Base-by-base conservation (phyloP, 2,113 vertebrate species). In the Scatophagus argus region DNA sequence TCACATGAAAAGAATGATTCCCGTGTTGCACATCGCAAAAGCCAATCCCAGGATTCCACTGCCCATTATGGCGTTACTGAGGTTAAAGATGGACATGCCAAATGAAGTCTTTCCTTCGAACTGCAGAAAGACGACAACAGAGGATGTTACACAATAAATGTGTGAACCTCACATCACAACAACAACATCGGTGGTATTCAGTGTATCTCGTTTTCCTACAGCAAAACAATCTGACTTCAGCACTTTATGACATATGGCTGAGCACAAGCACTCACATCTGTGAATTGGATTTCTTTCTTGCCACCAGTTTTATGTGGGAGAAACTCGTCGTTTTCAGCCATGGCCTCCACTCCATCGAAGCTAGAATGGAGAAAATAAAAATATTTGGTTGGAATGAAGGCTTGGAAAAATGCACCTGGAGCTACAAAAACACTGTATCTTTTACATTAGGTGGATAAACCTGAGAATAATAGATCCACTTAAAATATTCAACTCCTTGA, bases 61-160 rank as follows among this genome's bases (percentile, higher is more conserved):
- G 70, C 96, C 96, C 95, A 96, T 96, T 67, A 96, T 97, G 90
- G 96, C 95, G 0, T 96, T 97, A 83, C 96, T 96, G 80, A 97
- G 95, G 89, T 96, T 97, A 80, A 96, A 97, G 77, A 96, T 88
- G 11, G 95, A 97, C 95, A 97, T 96, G 32, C 95, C 95, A 23
- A 96, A 96, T 0, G 95, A 96, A 10, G 95, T 96, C 92, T 96
- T 97, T 60, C 96, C 96, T 54, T 95, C 93, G 1, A 95, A 96
- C 95, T 96, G 92, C n/a, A 56, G 71, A 14, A 74, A 77, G 49
- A 89, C 2, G 5, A 80, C 0, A 25, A 25, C 0, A 55, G 8
- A 63, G 25, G 41, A 66, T 31, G 36, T 47, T 2, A 52, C 9
- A 58, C 29, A 72, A 62, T 63, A 23, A 52, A 29, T 38, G 41